Evolutionary conservation across 2,113 vertebrate species (phyloP), one percentile per base, ranked within the genome.

Genomic region (Myrmecophaga tridactyla): DNA sequence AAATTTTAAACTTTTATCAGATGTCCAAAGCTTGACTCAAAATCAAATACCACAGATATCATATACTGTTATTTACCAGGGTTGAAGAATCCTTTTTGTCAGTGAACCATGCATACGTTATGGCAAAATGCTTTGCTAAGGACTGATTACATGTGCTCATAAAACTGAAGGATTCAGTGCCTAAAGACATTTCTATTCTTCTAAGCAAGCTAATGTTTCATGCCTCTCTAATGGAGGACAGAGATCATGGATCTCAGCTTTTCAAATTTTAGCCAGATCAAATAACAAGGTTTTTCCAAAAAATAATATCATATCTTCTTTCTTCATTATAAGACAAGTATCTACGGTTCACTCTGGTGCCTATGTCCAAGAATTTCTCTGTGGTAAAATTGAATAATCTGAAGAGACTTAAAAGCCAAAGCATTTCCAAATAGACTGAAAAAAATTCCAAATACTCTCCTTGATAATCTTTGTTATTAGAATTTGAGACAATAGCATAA

Each of bases 91-190:
- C 62, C 31, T 88, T 83, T 96, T 95, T 97, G 27, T 93, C 43
- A 18, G 29, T 85, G 83, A 95, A 63, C 86, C 67, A 4, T 90
- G 92, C 72, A 77, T 41, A n/a, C 85, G 39, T 78, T 93, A 81
- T 51, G 73, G 87, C 14, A 72, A 96, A 63, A 88, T 95, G 25
- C 17, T 63, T n/a, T 86, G 3, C 48, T 85, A 65, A 84, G 70
- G 96, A 88, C 86, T 89, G 93, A 96, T 92, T 62, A 65, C 27
- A 56, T 95, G 46, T 31, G 89, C 72, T 72, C 93, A 65, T 96
- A 89, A 94, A 95, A 94, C 51, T 11, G 62, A 96, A 96, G 34
- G 3, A 70, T 93, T 90, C 78, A 95, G 56, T 94, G 14, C 58
- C 92, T 95, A 83, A 81, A 95, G 87, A 39, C 56, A 39, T 86